Evolutionary conservation across 2,113 vertebrate genomes (phyloP), one percentile per base, ranked within the genome.

Genomic region (Grantiella picta): DNA sequence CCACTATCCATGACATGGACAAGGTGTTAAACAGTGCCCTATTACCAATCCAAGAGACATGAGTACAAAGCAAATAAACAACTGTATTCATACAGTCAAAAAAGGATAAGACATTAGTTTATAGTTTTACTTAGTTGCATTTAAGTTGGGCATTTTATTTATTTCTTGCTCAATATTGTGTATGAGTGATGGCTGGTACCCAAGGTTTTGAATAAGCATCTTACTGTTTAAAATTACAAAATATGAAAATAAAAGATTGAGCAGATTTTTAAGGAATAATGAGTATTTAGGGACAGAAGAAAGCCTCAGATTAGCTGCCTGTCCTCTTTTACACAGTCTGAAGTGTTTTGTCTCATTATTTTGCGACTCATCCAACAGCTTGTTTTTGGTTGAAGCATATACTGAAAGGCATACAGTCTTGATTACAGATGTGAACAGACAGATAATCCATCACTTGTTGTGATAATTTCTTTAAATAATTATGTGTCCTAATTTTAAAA

Each of bases 21-120:
- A 3, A 10, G 28, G 16, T 60, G 12, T 52, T 66, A 24, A 73
- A 52, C 15, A 16, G 4, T 15, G 25, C 14, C 0, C 0, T 70
- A 33, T 47, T 66, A 50, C 14, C 27, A 38, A 45, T 31, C 17
- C 15, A 77, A 77, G 54, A 70, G 20, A 69, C 50, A 33, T 2
- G 45, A 75, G 27, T 40, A 60, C 4, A 24, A 56, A 56, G 35
- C 29, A 94, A 76, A 54, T 52, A 77, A 82, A 86, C 31, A 79
- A 38, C 53, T 59, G 8, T 44, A 44, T 50, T 95, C 9, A 63
- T 33, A 65, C 85, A 49, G 35, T 33, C 21, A 35, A 45, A 85
- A 29, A 66, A 27, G 44, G 9, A 54, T 35, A 35, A 88, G 15
- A 23, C 15, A 25, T 47, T 40, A 49, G 24, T 89, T 82, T 60